Conservation (phyloP, 1,140 invertebrate species). For the Cydia splendana region DNA sequence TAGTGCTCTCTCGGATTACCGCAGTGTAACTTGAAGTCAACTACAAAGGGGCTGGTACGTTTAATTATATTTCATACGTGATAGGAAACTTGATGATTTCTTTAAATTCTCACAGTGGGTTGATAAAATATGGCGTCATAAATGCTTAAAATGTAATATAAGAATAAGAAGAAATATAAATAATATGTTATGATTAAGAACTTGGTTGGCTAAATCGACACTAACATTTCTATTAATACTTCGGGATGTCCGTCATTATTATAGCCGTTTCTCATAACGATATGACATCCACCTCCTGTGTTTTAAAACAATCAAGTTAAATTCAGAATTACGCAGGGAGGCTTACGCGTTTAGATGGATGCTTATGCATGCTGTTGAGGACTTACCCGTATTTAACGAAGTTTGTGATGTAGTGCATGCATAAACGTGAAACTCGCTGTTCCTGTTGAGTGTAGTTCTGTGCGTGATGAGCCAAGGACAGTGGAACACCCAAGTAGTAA, state of each 20-base stretch:
- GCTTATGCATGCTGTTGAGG: neutral
- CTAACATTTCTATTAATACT: too few species aligned
- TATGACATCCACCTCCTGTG: too few species aligned
- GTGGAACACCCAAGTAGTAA: conserved; percentile 94
- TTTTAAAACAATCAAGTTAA: too few species aligned
- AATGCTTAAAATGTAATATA: too few species aligned
- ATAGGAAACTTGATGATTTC: neutral
- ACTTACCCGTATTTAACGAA: conserved; percentile 91
- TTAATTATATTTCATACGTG: neutral
- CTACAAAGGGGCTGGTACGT: neutral
- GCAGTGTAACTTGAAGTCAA: neutral
- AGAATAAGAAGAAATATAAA: too few species aligned
- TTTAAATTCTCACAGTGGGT: neutral
- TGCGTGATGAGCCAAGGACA: conserved; percentile 81
- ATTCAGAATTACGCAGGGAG: too few species aligned
- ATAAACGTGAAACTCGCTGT: conserved; percentile 85
- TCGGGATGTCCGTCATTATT: too few species aligned
- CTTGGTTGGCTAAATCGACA: too few species aligned
- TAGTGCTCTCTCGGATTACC: neutral
- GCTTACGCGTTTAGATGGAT: too few species aligned
- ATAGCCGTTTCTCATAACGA: too few species aligned
- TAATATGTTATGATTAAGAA: too few species aligned
- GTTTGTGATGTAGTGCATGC: conserved; percentile 91
- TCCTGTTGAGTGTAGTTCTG: conserved; percentile 88
- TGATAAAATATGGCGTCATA: too few species aligned